Percentiles rank a stretch among this genome's conserved stretches.
These are phyloP conservation scores for Itoplectis maculator DNA, from an alignment of 2,888 invertebrate genomes.

Conservation along the genomic window DNA sequence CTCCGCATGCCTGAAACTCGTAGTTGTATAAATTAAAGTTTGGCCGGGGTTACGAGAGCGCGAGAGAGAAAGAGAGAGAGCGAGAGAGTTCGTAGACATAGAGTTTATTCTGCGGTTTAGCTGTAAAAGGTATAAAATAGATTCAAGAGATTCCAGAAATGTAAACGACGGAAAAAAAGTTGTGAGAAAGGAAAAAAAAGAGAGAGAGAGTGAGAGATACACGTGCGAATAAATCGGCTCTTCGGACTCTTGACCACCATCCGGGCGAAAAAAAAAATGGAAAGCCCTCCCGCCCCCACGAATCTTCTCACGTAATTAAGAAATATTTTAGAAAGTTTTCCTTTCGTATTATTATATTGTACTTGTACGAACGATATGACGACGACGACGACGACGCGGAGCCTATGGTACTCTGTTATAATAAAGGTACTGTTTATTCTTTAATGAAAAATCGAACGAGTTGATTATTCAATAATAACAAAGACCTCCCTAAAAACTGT, in stretches of 20 bases:
- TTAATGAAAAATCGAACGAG: slow-evolving; percentile 66
- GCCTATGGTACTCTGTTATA: slow-evolving; percentile 70
- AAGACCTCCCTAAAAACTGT: not conserved
- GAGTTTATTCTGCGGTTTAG: slow-evolving; percentile 61
- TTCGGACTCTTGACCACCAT: slow-evolving; percentile 20
- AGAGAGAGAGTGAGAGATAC: slow-evolving; percentile 16
- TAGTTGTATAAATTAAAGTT: slow-evolving; percentile 66
- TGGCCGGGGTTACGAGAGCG: slow-evolving; percentile 52
- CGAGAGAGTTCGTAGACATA: slow-evolving; percentile 36
- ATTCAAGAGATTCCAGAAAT: slow-evolving; percentile 34
- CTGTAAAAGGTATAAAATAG: slow-evolving; percentile 46
- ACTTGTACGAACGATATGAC: slow-evolving; percentile 56
- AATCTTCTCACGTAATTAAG: slow-evolving; percentile 59
- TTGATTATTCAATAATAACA: not conserved
- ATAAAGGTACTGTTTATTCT: slow-evolving; percentile 80
- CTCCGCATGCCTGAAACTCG: slow-evolving; percentile 49
- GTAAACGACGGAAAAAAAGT: too few species aligned
- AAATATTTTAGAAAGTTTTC: slow-evolving; percentile 75
- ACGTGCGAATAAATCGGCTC: slow-evolving; percentile 8
- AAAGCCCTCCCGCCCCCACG: slow-evolving; percentile 27
- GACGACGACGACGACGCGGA: slow-evolving; percentile 45
- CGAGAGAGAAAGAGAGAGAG: too few species aligned
- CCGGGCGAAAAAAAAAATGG: too few species aligned
- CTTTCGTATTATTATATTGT: slow-evolving; percentile 73
- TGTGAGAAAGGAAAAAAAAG: not conserved